A percentile compares a stretch with the other conserved stretches of the same genome.
Conservation (phyloP, 1,140 invertebrate genomes). For the Centruroides vittatus region DNA sequence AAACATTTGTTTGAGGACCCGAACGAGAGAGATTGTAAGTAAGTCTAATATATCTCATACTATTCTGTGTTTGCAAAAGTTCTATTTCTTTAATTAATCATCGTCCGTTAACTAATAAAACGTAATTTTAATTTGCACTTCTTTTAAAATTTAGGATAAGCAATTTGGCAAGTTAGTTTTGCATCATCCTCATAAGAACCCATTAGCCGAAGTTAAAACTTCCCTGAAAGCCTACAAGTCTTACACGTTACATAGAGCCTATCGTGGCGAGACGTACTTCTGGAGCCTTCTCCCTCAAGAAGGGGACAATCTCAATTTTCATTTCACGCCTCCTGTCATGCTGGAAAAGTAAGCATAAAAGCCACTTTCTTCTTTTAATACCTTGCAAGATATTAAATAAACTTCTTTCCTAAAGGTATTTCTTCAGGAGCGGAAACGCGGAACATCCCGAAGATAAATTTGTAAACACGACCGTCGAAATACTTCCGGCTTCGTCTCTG, state of each 20-base stretch:
- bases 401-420: slow-evolving; percentile 41
- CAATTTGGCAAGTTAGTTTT: slow-evolving; percentile 77
- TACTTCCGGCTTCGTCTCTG: slow-evolving; percentile 20
- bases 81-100: no score
- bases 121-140: no score
- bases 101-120: no score
- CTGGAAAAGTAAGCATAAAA: slow-evolving; percentile 36
- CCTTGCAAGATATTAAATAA: background rate
- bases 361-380: background rate
- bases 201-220: slow-evolving; percentile 49
- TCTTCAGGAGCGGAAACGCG: slow-evolving; percentile 78
- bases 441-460: slow-evolving; percentile 73
- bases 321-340: slow-evolving; percentile 56
- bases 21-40: no score
- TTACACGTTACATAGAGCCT: slow-evolving; percentile 64
- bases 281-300: slow-evolving; percentile 77
- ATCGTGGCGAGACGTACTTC: slow-evolving; percentile 76
- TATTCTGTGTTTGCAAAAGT: no score
- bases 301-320: slow-evolving; percentile 67
- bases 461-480: slow-evolving; percentile 42
- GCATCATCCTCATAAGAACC: slow-evolving; percentile 49
- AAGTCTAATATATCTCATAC: no score
- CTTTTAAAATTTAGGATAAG: slow-evolving; percentile 42
- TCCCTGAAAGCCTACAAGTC: slow-evolving; percentile 71
- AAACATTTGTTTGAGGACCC: no score